Percentiles rank a stretch among this genome's conserved stretches.
Conservation (phyloP, 2,113 vertebrate species). For the Malaclemys terrapin region DNA sequence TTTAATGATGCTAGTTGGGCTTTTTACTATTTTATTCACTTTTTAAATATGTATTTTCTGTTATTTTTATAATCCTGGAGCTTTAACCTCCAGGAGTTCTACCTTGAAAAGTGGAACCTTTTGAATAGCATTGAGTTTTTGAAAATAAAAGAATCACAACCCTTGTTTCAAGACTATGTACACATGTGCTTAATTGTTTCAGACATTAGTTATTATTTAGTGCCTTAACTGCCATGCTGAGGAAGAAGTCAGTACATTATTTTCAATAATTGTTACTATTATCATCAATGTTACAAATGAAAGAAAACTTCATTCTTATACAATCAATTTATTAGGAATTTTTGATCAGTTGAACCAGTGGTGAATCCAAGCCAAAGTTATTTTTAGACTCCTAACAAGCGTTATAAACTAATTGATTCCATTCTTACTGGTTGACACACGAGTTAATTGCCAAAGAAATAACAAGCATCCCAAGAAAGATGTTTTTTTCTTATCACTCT, state of each 20-base stretch:
- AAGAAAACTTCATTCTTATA: neutral
- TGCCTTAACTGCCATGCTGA: neutral
- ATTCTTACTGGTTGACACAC: neutral
- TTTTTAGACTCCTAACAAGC: neutral
- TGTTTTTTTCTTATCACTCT: neutral
- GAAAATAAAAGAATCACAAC: neutral
- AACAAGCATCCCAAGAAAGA: neutral
- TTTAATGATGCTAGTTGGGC: neutral
- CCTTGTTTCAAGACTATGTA: neutral
- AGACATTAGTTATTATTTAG: neutral
- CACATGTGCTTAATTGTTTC: neutral
- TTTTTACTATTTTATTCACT: neutral
- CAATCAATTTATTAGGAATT: neutral
- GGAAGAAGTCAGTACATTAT: neutral
- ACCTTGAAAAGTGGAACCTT: neutral
- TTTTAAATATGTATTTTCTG: neutral
- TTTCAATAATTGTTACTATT: neutral
- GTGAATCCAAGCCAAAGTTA: constrained; percentile 23
- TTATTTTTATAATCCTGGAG: neutral
- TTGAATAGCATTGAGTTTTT: neutral
- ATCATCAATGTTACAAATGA: neutral
- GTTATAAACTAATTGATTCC: neutral
- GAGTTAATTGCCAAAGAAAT: neutral
- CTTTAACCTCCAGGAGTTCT: neutral
- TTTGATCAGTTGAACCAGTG: neutral